Percentiles rank a stretch among this genome's conserved stretches.
Conservation (phyloP, 2,888 invertebrate genomes). For the Nomada flava region DNA sequence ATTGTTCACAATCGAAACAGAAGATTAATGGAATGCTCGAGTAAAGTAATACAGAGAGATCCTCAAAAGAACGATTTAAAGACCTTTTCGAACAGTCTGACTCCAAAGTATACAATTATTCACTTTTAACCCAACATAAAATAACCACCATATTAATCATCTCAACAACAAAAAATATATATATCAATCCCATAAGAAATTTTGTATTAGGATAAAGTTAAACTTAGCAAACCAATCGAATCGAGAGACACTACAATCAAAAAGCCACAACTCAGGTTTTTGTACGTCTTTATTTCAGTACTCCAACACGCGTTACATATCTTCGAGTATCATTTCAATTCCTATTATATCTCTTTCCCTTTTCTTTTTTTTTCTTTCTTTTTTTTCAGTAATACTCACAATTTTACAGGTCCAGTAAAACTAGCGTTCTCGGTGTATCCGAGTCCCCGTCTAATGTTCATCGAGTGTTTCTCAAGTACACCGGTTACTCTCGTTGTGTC, state of each 20-base stretch:
- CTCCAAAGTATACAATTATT: not conserved
- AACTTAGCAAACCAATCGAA: not conserved
- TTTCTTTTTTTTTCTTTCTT: not conserved
- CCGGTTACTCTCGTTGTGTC: slow-evolving; percentile 56
- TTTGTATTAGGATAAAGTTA: not conserved
- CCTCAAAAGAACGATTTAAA: not conserved
- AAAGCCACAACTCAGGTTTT: not conserved
- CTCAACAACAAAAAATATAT: not conserved
- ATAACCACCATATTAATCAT: not conserved
- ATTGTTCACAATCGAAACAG: slow-evolving; percentile 10
- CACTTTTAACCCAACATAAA: no score
- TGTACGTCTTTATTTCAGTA: slow-evolving; percentile 22
- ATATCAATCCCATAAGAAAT: not conserved
- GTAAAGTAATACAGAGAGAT: not conserved
- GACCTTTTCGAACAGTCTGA: not conserved
- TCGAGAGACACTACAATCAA: not conserved
- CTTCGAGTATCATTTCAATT: not conserved
- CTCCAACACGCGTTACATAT: slow-evolving; percentile 10
- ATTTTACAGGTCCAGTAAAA: slow-evolving; percentile 27
- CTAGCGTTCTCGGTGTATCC: slow-evolving; percentile 41
- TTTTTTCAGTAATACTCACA: slow-evolving; percentile 31
- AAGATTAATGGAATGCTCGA: slow-evolving; percentile 41
- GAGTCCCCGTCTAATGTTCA: slow-evolving; percentile 56
- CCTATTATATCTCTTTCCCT: not conserved
- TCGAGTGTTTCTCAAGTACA: slow-evolving; percentile 53